Evolutionary conservation across 2,797 vertebrate genomes (phyloP), one percentile per base, ranked within the genome.

Genomic region (Epinephelus malabaricus): DNA sequence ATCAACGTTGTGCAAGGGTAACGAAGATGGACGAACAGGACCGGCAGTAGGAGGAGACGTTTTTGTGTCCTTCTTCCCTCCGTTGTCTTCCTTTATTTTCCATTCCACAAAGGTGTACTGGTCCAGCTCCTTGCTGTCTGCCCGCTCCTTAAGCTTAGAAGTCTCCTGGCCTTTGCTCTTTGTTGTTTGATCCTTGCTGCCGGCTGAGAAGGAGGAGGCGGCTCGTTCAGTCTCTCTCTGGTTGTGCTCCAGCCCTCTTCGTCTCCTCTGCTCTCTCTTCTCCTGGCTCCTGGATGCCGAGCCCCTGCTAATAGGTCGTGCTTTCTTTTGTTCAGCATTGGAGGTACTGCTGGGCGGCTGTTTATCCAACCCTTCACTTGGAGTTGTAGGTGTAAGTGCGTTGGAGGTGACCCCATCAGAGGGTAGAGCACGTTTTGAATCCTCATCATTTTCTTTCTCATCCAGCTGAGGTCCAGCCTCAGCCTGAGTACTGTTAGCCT

Each of bases 221-320:
- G 93, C 97, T 47, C 96, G 96, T 64, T 96, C 96, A 2, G 95
- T 97, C 92, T 98, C 97, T 54, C 98, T 90, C 85, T 97, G 95
- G n/a, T 97, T 98, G 76, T 99, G 98, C 59, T 99, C 96, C 86
- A 99, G 94, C 18, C 98, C 98, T 62, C 98, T 94, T 70, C 95
- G 96, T 53, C 98, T 95, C 72, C 98, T 95, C 43, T 92, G 96
- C 76, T 98, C 97, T 0, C 98, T 94, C 91, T 99, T 99, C 90
- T 98, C 98, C 82, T 96, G 96, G 89, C 94, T 98, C 88, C 88
- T 82, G 87, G 88, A 65, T 1, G 90, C 53, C 67, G 72, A 82
- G 21, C 67, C 92, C 92, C 5, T 90, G 2, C 0, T 58, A 0
- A 75, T 11, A 0, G 0, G 6, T 64, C 59, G 86, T 75, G 2